Conservation (phyloP, 2,888 invertebrate species). For the Hololepta plana region DNA sequence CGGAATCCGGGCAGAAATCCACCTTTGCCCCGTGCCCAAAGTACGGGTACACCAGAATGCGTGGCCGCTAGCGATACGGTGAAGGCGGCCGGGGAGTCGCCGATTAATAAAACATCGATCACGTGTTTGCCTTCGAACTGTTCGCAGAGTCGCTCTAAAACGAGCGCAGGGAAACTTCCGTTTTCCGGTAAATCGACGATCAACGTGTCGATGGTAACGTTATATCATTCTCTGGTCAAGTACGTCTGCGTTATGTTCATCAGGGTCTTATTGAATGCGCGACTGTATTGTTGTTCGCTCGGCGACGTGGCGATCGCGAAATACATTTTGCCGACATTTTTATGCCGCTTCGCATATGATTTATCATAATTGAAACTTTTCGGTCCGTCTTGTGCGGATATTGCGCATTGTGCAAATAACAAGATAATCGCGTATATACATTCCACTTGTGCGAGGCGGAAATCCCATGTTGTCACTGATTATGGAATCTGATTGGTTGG, state of each 20-base stretch:
- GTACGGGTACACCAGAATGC: conserved; percentile 40
- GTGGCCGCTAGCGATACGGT: conserved; percentile 40
- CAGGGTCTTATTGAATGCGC: conserved; percentile 43
- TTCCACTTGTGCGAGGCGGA: too few relatives aligned
- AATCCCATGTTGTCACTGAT: too few relatives aligned
- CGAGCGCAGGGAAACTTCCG: conserved; percentile 37
- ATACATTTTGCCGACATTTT: conserved; percentile 28
- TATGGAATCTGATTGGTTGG: too few relatives aligned
- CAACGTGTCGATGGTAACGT: conserved; percentile 39
- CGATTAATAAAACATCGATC: conserved; percentile 39
- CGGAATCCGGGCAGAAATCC: conserved; percentile 36
- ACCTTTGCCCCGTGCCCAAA: conserved; percentile 39
- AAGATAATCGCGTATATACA: too few relatives aligned
- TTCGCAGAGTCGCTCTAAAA: conserved; percentile 37
- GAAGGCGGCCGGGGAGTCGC: conserved; percentile 40
- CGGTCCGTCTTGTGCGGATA: too few relatives aligned
- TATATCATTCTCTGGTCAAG: too few relatives aligned
- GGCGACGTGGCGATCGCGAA: conserved; percentile 39
- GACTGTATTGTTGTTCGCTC: conserved; percentile 36
- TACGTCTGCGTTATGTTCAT: conserved; percentile 38
- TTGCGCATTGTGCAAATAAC: too few relatives aligned
- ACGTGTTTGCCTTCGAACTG: conserved; percentile 38
- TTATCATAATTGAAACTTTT: too few relatives aligned
- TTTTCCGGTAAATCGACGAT: conserved; percentile 45
- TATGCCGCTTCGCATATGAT: too few relatives aligned